Percentiles rank a stretch among this genome's conserved stretches.
phyloP scores from a whole-genome alignment of 2,888 invertebrate genomes.

The Acronicta leporina region DNA sequence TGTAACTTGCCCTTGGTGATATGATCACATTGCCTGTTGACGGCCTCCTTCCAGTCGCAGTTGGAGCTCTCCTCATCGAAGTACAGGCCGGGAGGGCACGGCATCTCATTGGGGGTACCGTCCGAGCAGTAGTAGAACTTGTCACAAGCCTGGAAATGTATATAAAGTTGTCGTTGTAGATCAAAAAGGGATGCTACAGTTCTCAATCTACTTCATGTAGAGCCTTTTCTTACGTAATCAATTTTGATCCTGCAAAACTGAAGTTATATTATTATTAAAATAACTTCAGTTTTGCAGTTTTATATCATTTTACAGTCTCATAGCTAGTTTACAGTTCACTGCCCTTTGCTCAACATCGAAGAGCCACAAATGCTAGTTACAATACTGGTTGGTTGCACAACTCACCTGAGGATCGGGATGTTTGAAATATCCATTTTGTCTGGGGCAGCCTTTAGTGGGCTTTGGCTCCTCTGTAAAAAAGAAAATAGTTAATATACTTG shows the following conservation, averaged over 20 bases:
- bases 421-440: slow-evolving; percentile 93
- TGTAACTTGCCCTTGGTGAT: slow-evolving; percentile 77
- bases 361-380: slow-evolving; percentile 7
- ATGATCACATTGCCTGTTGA: slow-evolving; percentile 82
- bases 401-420: slow-evolving; percentile 91
- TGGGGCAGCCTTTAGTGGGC: slow-evolving; percentile 92
- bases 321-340: slow-evolving; percentile 14
- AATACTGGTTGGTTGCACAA: slow-evolving; percentile 23
- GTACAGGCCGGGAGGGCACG: slow-evolving; percentile 93
- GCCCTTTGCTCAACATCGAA: slow-evolving; percentile 20
- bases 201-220: too few species aligned
- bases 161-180: too few species aligned
- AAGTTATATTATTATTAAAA: too few species aligned
- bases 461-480: slow-evolving; percentile 91
- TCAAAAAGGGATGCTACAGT: too few species aligned
- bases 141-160: slow-evolving; percentile 89
- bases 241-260: too few species aligned
- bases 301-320: not conserved
- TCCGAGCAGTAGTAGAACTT: slow-evolving; percentile 94
- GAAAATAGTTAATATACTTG: not conserved
- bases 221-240: too few species aligned
- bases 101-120: slow-evolving; percentile 90
- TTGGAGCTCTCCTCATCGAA: slow-evolving; percentile 93
- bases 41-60: slow-evolving; percentile 93
- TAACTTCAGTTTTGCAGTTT: too few species aligned